Conservation (phyloP, 2,888 invertebrate genomes). For the Mimachlamys varia region DNA sequence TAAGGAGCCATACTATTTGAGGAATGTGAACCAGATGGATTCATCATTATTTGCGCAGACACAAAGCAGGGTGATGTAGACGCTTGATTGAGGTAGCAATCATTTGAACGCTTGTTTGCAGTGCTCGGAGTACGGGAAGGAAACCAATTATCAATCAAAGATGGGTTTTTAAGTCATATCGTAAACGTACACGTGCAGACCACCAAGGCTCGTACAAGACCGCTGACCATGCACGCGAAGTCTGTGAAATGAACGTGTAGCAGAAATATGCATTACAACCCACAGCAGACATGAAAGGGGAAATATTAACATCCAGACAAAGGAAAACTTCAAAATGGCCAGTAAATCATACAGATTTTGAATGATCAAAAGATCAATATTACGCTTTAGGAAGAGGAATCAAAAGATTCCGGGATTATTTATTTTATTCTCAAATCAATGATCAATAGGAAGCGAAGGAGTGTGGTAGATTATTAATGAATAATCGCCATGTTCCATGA, state of each 20-base stretch:
- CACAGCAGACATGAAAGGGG: neutral
- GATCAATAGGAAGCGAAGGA: neutral
- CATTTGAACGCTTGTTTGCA: neutral
- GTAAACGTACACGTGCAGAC: conserved; percentile 3
- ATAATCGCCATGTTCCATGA: neutral
- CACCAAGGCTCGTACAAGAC: conserved; percentile 8
- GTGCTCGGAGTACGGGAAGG: neutral
- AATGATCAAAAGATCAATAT: neutral
- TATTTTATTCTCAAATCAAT: conserved; percentile 12
- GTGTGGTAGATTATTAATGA: neutral
- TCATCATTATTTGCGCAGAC: neutral
- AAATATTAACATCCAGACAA: neutral
- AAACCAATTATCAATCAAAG: conserved; percentile 14
- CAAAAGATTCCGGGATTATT: neutral
- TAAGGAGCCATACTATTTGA: neutral
- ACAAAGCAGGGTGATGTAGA: conserved; percentile 9
- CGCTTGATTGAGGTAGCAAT: neutral
- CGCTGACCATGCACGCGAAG: neutral
- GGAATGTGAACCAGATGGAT: neutral
- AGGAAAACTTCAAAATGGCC: neutral
- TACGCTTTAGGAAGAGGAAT: neutral
- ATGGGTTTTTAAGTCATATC: neutral
- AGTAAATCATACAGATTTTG: neutral
- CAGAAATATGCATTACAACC: conserved; percentile 9
- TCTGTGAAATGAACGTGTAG: neutral